Evolutionary conservation across 2,888 invertebrate species (phyloP), one percentile per base, ranked within the genome.

Genomic region (Tachina fera): DNA sequence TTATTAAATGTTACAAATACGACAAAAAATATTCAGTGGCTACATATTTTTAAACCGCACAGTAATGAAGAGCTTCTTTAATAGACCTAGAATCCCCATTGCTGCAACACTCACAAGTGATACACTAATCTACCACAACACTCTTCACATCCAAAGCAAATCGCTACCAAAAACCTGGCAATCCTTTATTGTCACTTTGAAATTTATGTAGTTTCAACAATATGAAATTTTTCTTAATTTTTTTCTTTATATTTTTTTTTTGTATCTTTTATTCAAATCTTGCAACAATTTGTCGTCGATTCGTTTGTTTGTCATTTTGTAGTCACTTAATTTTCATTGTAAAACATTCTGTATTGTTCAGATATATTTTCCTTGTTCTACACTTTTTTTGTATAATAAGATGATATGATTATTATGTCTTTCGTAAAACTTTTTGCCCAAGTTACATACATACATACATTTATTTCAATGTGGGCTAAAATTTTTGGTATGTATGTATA

Each of bases 201-300:
- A 76, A 72, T 80, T 47, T 45, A 31, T 31, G 31, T 31, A 11
- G 4, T 53, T 58, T 58, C 41, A 72, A 83, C 60, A 63, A 58
- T 63, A 65, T 11, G 43, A 58, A 53, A 31, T n/a, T 47, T 6
- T 65, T 16, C 43, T 56, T 67, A 19, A 31, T 56, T 70, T 58
- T 13, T 39, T 8, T 45, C 45, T 53, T 60, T 82, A 31, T 47
- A n/a, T n/a, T 65, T 65, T 39, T 43, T 49, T 83, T 72, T 68
- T 79, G 14, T 86, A 86, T 86, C 83, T 86, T 72, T 67, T 63
- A 67, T 83, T 80, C 68, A 86, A 83, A 86, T 86, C 83, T 79
- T 58, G 79, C 61, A 67, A 77, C 77, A 86, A 86, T 86, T 86
- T 83, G 86, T 86, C 86, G 71, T 86, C 83, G 76, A 76, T 53